Evolutionary conservation across 2,113 vertebrate genomes (phyloP).

Genomic region (Craseonycteris thonglongyai): DNA sequence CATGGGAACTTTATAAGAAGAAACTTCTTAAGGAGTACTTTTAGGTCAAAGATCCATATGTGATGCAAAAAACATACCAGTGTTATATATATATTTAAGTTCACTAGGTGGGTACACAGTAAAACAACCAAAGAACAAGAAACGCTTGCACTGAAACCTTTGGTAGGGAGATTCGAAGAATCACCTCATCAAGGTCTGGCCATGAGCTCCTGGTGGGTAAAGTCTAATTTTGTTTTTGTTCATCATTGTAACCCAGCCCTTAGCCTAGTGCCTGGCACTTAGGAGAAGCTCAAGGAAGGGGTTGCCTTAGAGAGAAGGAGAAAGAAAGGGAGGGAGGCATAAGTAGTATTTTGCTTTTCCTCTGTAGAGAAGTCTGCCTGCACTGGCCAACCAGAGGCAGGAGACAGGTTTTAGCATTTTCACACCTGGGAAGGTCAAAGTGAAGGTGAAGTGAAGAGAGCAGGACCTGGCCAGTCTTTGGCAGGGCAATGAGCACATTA

Average conservation of each 20-base stretch:
- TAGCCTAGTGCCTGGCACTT: neutral
- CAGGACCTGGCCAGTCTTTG: fast-evolving
- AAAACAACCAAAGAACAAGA: neutral
- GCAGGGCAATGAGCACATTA: too few species aligned
- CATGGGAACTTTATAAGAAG: neutral
- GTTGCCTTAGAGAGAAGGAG: neutral
- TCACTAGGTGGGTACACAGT: neutral
- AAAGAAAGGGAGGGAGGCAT: neutral
- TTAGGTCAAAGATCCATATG: conserved; percentile 4
- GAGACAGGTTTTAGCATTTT: neutral
- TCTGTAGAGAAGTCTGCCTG: neutral
- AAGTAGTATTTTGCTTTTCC: neutral
- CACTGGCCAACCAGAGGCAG: neutral
- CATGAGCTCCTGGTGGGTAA: neutral
- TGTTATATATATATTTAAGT: neutral
- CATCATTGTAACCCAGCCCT: too few species aligned
- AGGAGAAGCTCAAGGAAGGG: neutral
- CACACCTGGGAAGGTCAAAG: neutral
- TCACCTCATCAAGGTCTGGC: neutral
- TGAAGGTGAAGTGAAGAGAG: neutral
- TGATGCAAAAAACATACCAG: neutral
- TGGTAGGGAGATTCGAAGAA: neutral
- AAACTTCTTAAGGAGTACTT: conserved; percentile 28
- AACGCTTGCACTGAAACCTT: neutral
- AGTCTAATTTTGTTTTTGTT: neutral